Percentiles rank a stretch among this genome's conserved stretches.
Evolutionary conservation across 2,888 invertebrate species (phyloP).

Genomic region (Trachelus iudaicus): DNA sequence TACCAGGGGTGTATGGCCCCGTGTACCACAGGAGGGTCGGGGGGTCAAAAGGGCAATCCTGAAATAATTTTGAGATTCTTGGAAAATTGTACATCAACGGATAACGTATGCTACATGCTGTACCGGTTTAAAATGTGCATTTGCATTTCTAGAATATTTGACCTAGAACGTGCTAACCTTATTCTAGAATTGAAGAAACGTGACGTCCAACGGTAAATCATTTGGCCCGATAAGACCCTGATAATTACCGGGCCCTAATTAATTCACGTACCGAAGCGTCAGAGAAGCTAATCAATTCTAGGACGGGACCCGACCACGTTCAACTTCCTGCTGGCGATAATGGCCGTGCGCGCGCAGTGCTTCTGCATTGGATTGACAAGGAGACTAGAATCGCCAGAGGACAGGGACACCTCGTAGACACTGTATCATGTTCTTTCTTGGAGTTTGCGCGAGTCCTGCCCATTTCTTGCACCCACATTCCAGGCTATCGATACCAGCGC

Average conservation of each 20-base stretch:
- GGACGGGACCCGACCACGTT: background rate
- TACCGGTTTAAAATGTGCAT: no score
- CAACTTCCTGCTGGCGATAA: background rate
- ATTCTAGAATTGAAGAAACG: background rate
- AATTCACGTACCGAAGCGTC: background rate
- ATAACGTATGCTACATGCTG: no score
- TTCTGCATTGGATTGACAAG: no score
- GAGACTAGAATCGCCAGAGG: no score
- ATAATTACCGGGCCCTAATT: background rate
- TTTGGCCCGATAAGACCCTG: background rate
- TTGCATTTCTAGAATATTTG: no score
- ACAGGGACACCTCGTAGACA: no score
- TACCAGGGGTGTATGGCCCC: no score
- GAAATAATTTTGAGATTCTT: no score
- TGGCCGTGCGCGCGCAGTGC: no score
- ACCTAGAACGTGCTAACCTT: background rate
- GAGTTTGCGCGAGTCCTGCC: background rate
- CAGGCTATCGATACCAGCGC: conserved; percentile 1
- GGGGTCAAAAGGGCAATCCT: no score
- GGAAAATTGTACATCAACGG: no score
- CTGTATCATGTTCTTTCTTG: background rate
- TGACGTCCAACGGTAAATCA: background rate
- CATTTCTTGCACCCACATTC: background rate
- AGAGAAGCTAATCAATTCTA: background rate
- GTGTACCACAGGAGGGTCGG: no score